phyloP scores from a whole-genome alignment of 2,797 vertebrate genomes.

The Sylvia borin region DNA sequence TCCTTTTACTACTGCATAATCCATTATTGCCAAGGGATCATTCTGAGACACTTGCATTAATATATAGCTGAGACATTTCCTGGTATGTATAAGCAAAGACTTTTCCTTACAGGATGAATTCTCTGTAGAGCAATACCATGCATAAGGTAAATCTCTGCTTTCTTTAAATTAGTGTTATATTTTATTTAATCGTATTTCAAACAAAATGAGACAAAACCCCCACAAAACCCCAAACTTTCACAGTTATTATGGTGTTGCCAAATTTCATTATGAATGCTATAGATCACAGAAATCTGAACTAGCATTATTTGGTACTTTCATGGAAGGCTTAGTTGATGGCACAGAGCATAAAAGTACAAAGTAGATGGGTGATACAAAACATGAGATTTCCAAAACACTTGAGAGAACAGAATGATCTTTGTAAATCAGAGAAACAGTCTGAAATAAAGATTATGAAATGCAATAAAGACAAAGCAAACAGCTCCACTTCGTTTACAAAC shows the following conservation, averaged over 20 bases:
- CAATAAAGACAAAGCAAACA: not conserved
- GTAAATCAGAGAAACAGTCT: not conserved
- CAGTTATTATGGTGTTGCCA: not conserved
- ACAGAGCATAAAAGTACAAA: not conserved
- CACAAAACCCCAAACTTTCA: not conserved
- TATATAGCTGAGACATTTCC: slow-evolving; percentile 3
- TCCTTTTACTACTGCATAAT: slow-evolving; percentile 39
- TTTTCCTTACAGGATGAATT: not conserved
- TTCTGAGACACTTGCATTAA: slow-evolving; percentile 5
- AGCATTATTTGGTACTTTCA: not conserved
- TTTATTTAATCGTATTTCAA: not conserved
- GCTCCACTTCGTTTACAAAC: not conserved
- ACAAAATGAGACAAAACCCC: not conserved
- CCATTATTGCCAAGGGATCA: slow-evolving; percentile 13
- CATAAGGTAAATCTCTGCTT: not conserved
- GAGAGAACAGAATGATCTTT: not conserved
- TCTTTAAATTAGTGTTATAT: not conserved
- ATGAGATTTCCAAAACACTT: not conserved
- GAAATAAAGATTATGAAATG: not conserved
- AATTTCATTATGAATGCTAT: not conserved
- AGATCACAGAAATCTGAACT: not conserved
- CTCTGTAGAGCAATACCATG: not conserved
- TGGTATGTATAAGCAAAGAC: not conserved
- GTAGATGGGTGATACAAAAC: not conserved
- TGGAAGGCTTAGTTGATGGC: not conserved